Conservation (phyloP, 2,888 invertebrate species). For the Branchipolynoe longqiensis region DNA sequence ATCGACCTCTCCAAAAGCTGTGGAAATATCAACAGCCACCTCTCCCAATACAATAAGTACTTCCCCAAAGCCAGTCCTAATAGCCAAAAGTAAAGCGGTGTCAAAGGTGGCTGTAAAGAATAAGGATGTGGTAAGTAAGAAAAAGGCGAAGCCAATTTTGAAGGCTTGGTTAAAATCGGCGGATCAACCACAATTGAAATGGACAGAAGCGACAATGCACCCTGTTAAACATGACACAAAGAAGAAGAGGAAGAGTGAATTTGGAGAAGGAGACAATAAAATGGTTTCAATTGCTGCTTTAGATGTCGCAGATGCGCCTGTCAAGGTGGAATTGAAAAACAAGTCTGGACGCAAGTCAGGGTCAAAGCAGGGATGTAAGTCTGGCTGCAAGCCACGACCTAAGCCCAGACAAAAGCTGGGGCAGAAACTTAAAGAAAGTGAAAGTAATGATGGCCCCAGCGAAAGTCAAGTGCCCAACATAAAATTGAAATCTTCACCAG, state of each 20-base stretch:
- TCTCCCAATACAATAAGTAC: neutral
- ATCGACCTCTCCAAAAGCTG: neutral
- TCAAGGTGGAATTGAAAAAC: neutral
- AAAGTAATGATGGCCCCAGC: neutral
- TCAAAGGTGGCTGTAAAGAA: neutral
- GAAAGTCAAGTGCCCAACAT: no score
- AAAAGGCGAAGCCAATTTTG: constrained; percentile 4
- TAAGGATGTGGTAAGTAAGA: neutral
- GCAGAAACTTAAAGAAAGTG: neutral
- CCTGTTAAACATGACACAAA: no score
- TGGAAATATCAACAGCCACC: neutral
- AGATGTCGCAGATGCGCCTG: no score
- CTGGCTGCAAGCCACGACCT: neutral
- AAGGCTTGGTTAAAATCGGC: neutral
- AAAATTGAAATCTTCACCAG: neutral
- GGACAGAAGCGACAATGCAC: no score
- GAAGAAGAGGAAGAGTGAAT: no score
- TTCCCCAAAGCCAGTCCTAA: neutral
- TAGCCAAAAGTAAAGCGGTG: neutral
- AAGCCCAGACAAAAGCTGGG: neutral
- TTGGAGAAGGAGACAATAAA: no score
- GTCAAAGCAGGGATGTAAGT: neutral
- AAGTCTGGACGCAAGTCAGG: neutral
- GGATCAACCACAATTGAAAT: no score
- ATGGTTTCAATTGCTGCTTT: no score